phyloP scores from a whole-genome alignment of 2,888 invertebrate genomes.

The Erynnis tages region DNA sequence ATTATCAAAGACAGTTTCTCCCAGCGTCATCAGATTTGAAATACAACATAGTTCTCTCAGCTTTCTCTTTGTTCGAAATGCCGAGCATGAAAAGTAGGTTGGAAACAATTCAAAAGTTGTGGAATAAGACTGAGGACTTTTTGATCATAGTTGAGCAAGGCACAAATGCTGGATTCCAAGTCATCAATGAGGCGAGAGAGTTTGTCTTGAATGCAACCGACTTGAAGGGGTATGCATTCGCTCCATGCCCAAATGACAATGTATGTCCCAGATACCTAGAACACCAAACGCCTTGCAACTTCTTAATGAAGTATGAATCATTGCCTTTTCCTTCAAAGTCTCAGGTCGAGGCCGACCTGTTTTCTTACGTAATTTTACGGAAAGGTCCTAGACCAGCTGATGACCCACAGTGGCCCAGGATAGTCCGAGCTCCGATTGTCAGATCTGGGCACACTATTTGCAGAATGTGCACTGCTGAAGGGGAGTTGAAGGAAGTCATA shows the following conservation, averaged over 20 bases:
- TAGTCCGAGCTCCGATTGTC: slow-evolving; percentile 86
- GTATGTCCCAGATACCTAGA: slow-evolving; percentile 87
- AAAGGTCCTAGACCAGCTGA: slow-evolving; percentile 83
- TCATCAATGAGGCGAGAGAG: slow-evolving; percentile 92
- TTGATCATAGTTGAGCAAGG: slow-evolving; percentile 93
- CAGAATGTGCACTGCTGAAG: slow-evolving; percentile 87
- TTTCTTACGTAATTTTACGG: slow-evolving; percentile 90
- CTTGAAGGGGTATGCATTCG: slow-evolving; percentile 83
- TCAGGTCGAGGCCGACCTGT: slow-evolving; percentile 80
- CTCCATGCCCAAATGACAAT: slow-evolving; percentile 93
- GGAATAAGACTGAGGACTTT: slow-evolving; percentile 92
- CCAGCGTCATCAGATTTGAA: slow-evolving; percentile 83
- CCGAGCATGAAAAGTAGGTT: slow-evolving; percentile 84
- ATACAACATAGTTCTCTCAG: slow-evolving; percentile 91
- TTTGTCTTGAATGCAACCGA: slow-evolving; percentile 83
- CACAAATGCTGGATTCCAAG: slow-evolving; percentile 88
- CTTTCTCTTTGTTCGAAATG: slow-evolving; percentile 91
- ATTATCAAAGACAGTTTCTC: slow-evolving; percentile 90
- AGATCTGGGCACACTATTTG: slow-evolving; percentile 89
- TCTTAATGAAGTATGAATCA: slow-evolving; percentile 83
- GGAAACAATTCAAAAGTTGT: slow-evolving; percentile 87
- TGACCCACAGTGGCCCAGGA: slow-evolving; percentile 88
- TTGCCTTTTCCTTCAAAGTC: slow-evolving; percentile 73
- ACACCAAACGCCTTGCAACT: slow-evolving; percentile 89
- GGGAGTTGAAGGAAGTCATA: slow-evolving; percentile 87